phyloP scores from a whole-genome alignment of 2,888 invertebrate genomes.

The Theodoxus fluviatilis region DNA sequence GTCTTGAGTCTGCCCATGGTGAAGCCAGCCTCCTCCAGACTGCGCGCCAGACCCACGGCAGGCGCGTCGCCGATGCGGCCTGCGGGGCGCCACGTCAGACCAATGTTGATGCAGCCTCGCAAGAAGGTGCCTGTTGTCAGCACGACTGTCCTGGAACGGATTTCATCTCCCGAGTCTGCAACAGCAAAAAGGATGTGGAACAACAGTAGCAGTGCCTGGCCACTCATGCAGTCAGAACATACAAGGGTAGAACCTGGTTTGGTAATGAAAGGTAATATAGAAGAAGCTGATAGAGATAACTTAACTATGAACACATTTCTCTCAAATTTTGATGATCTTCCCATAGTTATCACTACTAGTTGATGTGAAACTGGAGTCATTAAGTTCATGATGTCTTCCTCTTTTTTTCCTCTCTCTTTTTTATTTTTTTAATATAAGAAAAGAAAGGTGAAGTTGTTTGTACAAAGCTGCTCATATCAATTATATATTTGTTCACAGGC shows the following conservation, averaged over 20 bases:
- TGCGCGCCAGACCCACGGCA: constrained; percentile 76
- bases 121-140: constrained; percentile 90
- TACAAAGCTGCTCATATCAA: too few species aligned
- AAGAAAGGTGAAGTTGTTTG: too few species aligned
- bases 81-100: constrained; percentile 77
- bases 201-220: neutral
- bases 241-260: neutral
- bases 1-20: constrained; percentile 83
- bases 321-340: too few species aligned
- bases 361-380: too few species aligned
- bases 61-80: constrained; percentile 83
- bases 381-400: too few species aligned
- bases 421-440: too few species aligned
- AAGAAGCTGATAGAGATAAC: neutral
- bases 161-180: constrained; percentile 50
- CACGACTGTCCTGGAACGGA: constrained; percentile 73
- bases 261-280: neutral
- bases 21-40: constrained; percentile 76
- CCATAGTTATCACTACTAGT: too few species aligned
- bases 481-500: too few species aligned
- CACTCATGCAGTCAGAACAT: neutral
- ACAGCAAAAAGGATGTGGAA: neutral
- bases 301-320: too few species aligned
- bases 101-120: constrained; percentile 84
- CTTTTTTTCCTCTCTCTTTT: too few species aligned